These are phyloP conservation scores for Phalacrocorax carbo DNA, from an alignment of 2,113 vertebrate genomes.

Conservation along the genomic window DNA sequence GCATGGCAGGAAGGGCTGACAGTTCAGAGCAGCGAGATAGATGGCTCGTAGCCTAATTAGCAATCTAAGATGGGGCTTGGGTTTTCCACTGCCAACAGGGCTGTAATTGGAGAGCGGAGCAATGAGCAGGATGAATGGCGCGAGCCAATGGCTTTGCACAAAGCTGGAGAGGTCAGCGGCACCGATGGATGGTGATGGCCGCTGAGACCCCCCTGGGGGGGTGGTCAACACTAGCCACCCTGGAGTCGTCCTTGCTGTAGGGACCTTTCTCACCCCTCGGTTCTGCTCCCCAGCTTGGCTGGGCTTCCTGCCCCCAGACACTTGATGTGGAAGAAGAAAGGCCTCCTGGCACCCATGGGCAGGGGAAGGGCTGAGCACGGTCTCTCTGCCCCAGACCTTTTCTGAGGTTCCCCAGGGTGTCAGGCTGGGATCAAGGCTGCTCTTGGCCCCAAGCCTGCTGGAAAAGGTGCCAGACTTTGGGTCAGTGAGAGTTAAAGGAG, in stretches of 20 bases:
- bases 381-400: neutral
- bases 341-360: rapidly evolving
- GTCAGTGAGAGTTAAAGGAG: neutral
- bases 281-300: neutral
- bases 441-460: neutral
- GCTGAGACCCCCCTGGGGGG: rapidly evolving
- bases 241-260: rapidly evolving
- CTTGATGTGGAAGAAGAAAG: neutral
- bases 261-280: neutral
- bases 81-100: neutral
- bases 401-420: neutral
- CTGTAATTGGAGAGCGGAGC: neutral
- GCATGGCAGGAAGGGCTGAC: neutral
- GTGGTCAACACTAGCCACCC: neutral
- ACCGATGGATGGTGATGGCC: neutral
- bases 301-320: neutral
- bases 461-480: neutral
- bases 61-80: neutral
- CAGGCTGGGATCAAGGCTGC: neutral
- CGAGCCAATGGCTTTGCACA: neutral
- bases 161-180: neutral
- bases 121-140: neutral
- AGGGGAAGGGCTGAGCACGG: neutral
- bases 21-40: neutral
- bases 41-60: neutral